Conservation (phyloP, 2,888 invertebrate genomes). For the Ochropleura plecta region DNA sequence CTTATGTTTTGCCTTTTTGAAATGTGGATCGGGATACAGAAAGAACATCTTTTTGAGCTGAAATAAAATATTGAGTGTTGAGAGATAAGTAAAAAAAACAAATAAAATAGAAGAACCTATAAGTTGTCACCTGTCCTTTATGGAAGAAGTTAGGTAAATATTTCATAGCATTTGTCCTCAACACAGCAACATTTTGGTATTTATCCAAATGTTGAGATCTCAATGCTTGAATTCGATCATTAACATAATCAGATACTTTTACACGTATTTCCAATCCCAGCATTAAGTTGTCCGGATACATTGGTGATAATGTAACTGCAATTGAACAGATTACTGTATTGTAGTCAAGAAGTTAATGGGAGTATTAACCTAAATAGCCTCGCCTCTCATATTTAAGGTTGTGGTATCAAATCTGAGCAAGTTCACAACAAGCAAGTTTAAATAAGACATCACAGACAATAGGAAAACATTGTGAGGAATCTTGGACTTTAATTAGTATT, state of each 20-base stretch:
- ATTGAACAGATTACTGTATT: constrained; percentile 56
- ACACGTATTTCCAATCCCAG: constrained; percentile 99
- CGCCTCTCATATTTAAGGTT: too few species aligned
- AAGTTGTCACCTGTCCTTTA: constrained; percentile 94
- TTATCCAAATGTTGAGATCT: constrained; percentile 93
- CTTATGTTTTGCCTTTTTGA: constrained; percentile 99
- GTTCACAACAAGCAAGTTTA: too few species aligned
- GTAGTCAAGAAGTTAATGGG: neutral
- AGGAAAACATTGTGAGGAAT: too few species aligned
- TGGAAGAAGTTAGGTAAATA: constrained; percentile 99
- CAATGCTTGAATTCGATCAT: constrained; percentile 97
- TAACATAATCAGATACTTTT: constrained; percentile 99
- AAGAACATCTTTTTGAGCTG: constrained; percentile 99
- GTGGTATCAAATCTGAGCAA: too few species aligned
- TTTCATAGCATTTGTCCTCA: constrained; percentile 99
- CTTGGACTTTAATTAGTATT: too few species aligned
- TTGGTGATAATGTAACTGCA: constrained; percentile 96
- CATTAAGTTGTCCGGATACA: constrained; percentile 97
- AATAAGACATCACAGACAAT: too few species aligned
- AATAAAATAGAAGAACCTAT: neutral
- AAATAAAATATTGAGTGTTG: constrained; percentile 70
- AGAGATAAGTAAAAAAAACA: neutral
- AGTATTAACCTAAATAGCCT: neutral
- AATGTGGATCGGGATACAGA: constrained; percentile 99
- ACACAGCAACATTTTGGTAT: constrained; percentile 98